Evolutionary conservation across 2,113 vertebrate genomes (phyloP).

Genomic region (Anguilla japonica): DNA sequence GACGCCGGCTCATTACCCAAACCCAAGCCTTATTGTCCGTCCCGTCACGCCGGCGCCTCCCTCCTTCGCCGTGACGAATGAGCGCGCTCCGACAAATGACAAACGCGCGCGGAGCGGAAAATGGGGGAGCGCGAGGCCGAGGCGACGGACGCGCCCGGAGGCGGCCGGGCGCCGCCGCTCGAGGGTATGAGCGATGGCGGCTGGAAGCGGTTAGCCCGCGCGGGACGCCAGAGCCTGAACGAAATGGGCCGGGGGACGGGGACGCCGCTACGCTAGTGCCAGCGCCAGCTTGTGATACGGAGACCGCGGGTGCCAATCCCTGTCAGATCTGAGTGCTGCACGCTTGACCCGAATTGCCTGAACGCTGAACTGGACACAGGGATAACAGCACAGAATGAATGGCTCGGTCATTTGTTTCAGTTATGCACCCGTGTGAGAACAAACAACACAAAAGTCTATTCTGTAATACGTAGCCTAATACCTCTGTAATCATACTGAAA

Average conservation of each 20-base stretch:
- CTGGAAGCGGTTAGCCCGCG: background rate
- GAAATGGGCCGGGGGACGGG: background rate
- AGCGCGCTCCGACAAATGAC: background rate
- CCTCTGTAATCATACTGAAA: background rate
- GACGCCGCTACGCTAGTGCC: background rate
- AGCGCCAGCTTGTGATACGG: background rate
- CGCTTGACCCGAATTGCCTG: background rate
- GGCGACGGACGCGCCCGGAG: background rate
- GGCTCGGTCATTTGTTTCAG: background rate
- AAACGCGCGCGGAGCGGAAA: constrained; percentile 4
- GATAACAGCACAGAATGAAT: background rate
- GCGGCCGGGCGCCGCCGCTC: no score
- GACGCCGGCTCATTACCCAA: background rate
- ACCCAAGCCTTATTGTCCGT: background rate
- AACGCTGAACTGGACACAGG: background rate
- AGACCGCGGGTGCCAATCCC: background rate
- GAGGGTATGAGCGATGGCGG: background rate
- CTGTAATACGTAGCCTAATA: background rate
- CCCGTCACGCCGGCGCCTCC: background rate
- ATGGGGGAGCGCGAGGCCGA: background rate
- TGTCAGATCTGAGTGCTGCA: background rate
- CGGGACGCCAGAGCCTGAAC: background rate
- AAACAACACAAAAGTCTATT: background rate
- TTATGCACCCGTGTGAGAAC: background rate
- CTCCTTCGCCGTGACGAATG: background rate